These are phyloP conservation scores for Lucinisca nassula DNA, from an alignment of 2,888 invertebrate genomes.

Conservation along the genomic window DNA sequence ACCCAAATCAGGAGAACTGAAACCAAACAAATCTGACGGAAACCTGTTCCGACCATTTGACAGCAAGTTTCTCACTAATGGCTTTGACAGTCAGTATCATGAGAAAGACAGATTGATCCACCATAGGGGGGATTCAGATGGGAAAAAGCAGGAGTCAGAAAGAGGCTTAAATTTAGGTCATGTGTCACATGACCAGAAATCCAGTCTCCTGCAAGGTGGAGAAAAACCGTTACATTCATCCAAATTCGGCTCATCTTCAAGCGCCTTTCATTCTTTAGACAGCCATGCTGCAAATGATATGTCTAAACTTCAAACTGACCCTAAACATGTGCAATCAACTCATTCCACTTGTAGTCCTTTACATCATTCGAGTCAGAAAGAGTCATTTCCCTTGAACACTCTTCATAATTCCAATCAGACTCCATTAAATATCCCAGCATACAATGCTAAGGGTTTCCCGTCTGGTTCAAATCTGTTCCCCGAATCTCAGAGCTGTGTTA, in stretches of 20 bases:
- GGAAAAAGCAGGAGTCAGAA: conserved; percentile 20
- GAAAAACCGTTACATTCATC: conserved; percentile 9
- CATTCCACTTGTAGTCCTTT: conserved; percentile 9
- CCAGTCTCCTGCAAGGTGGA: neutral
- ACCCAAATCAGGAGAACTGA: conserved; percentile 55
- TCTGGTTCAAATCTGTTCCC: conserved; percentile 9
- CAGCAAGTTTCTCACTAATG: conserved; percentile 71
- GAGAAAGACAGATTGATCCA: conserved; percentile 15
- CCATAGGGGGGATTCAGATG: conserved; percentile 15
- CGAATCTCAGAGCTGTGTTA: conserved; percentile 73
- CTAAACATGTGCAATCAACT: conserved; percentile 15
- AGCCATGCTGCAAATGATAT: conserved; percentile 44
- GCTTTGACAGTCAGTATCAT: conserved; percentile 50
- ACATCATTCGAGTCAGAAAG: neutral
- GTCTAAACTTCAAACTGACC: conserved; percentile 27
- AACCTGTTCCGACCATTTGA: conserved; percentile 82
- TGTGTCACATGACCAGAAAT: conserved; percentile 19
- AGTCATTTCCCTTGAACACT: neutral
- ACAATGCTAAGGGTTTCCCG: conserved; percentile 34
- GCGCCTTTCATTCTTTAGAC: conserved; percentile 65
- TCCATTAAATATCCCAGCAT: conserved; percentile 60
- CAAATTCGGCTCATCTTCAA: conserved; percentile 55
- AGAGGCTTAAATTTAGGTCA: conserved; percentile 6
- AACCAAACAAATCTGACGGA: conserved; percentile 53
- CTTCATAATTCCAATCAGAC: conserved; percentile 36